A percentile compares a stretch with the other conserved stretches of the same genome.
These are phyloP conservation scores for Caenorhabditis zanzibari DNA, from an alignment of 2,888 invertebrate species.

Conservation along the genomic window DNA sequence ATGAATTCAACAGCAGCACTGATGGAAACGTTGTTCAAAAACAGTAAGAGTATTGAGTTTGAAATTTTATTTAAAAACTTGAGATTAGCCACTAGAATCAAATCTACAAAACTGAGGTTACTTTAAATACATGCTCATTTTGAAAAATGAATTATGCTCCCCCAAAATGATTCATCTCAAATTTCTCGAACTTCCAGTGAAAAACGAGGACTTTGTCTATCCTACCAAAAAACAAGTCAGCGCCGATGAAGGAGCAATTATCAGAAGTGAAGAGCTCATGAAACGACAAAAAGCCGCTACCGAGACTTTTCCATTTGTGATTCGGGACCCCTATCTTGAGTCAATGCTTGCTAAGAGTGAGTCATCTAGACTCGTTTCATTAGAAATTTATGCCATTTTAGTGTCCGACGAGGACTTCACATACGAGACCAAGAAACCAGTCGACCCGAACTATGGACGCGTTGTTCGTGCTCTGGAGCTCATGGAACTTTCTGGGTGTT, in stretches of 20 bases:
- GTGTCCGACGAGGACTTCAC: slow-evolving; percentile 39
- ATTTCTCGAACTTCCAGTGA: slow-evolving; percentile 38
- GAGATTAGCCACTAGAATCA: too few relatives aligned
- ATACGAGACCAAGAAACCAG: slow-evolving; percentile 20
- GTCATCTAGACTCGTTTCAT: neutral
- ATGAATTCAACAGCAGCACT: slow-evolving; percentile 37
- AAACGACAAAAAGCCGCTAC: slow-evolving; percentile 6
- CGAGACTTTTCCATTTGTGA: neutral
- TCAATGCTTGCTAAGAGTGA: slow-evolving; percentile 20
- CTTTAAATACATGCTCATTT: too few relatives aligned
- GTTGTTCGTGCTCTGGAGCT: slow-evolving; percentile 32
- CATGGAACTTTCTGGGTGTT: slow-evolving; percentile 5
- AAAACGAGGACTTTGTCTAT: slow-evolving; percentile 40
- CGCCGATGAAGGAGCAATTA: slow-evolving; percentile 19
- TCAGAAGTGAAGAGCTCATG: slow-evolving; percentile 20
- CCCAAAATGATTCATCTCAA: too few relatives aligned
- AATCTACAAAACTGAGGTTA: too few relatives aligned
- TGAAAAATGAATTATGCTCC: too few relatives aligned
- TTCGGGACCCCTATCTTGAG: slow-evolving; percentile 11
- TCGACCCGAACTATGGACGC: slow-evolving; percentile 31
- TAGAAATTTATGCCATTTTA: neutral
- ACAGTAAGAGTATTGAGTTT: slow-evolving; percentile 18
- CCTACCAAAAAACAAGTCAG: slow-evolving; percentile 12
- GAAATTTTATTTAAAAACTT: too few relatives aligned
- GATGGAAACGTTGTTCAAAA: slow-evolving; percentile 33